phyloP scores from a whole-genome alignment of 53 echinoderm and acorn worm genomes.

The Echinometra lucunter region DNA sequence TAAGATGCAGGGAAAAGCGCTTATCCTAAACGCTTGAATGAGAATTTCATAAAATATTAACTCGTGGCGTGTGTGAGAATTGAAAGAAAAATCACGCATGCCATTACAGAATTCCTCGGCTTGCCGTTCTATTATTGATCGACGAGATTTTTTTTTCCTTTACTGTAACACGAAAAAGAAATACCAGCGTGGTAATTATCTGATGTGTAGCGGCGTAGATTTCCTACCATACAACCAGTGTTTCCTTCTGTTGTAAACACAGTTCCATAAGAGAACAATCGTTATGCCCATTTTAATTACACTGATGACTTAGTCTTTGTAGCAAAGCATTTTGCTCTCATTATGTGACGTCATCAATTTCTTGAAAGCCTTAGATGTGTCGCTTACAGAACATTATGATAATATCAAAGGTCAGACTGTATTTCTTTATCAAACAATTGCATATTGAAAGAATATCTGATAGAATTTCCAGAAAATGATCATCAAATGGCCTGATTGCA shows the following conservation, averaged over 20 bases:
- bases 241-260: slow-evolving; percentile 21
- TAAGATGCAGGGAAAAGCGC: neutral
- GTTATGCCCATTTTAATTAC: slow-evolving; percentile 49
- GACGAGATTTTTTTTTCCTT: neutral
- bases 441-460: neutral
- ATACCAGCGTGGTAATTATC: slow-evolving; percentile 35
- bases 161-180: neutral
- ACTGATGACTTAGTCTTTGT: slow-evolving; percentile 12
- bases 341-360: neutral
- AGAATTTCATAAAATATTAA: slow-evolving; percentile 20
- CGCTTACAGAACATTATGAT: neutral
- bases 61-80: neutral
- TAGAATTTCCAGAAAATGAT: neutral
- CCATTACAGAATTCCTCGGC: slow-evolving; percentile 13
- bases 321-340: neutral
- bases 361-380: neutral
- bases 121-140: slow-evolving; percentile 16
- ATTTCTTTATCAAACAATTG: neutral
- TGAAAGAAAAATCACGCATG: slow-evolving; percentile 38
- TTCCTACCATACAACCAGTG: slow-evolving; percentile 27
- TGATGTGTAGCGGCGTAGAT: slow-evolving; percentile 27
- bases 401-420: neutral
- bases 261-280: slow-evolving; percentile 18
- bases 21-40: slow-evolving; percentile 41
- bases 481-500: neutral